Conservation (phyloP, 2,888 invertebrate species). For the Noctua pronuba region DNA sequence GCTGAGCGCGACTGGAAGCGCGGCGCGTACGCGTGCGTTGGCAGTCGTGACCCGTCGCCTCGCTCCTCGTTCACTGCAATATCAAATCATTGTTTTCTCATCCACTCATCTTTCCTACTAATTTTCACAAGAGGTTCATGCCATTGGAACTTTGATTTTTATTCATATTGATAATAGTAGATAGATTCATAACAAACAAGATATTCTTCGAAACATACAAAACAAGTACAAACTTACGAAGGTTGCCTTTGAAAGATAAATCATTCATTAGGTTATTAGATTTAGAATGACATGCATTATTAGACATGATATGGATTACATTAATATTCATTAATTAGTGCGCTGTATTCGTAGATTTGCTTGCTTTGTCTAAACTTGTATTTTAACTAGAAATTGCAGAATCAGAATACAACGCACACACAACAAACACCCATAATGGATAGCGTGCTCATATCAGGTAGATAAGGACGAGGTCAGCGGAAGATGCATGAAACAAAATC, state of each 20-base stretch:
- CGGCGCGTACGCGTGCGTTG: constrained; percentile 91
- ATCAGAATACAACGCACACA: constrained; percentile 68
- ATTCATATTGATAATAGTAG: constrained; percentile 53
- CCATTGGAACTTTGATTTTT: constrained; percentile 59
- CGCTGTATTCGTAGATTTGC: constrained; percentile 52
- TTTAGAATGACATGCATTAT: constrained; percentile 71
- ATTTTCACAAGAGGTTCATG: constrained; percentile 42
- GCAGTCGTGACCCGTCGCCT: constrained; percentile 82
- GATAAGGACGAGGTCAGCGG: constrained; percentile 84
- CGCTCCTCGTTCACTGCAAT: constrained; percentile 83
- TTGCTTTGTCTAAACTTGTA: constrained; percentile 12
- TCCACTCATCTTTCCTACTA: constrained; percentile 11
- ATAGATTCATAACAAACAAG: constrained; percentile 48
- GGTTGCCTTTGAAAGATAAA: constrained; percentile 71
- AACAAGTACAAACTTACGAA: constrained; percentile 66
- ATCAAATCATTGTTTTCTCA: constrained; percentile 70
- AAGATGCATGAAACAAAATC: constrained; percentile 86
- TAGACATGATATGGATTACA: constrained; percentile 60
- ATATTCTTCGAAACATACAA: constrained; percentile 45
- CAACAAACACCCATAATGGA: constrained; percentile 73
- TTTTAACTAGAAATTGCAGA: constrained; percentile 7
- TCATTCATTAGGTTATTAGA: constrained; percentile 61
- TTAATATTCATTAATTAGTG: constrained; percentile 42
- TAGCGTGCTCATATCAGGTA: constrained; percentile 85
- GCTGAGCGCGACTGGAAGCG: constrained; percentile 96